Conservation (phyloP, 2,797 vertebrate genomes). For the Rhinatrema bivittatum region DNA sequence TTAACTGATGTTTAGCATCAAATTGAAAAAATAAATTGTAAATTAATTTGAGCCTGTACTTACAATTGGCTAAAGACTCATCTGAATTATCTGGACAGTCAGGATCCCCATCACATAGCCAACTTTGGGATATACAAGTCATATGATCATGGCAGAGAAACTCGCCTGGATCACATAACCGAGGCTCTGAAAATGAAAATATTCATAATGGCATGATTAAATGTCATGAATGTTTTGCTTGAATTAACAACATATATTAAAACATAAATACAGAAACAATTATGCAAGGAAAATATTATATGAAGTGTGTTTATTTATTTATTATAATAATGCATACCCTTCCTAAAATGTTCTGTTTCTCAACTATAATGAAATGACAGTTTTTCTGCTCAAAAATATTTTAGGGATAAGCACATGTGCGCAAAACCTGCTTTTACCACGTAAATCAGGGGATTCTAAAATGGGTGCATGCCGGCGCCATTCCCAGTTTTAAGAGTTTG, state of each 20-base stretch:
- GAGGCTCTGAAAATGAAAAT: constrained; percentile 65
- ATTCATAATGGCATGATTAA: constrained; percentile 1
- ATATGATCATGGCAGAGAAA: constrained; percentile 77
- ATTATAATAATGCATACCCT: constrained; percentile 13
- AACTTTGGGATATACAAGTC: constrained; percentile 79
- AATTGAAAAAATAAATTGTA: constrained; percentile 2
- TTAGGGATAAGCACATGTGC: too few species aligned
- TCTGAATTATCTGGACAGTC: constrained; percentile 87
- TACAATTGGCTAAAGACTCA: constrained; percentile 71
- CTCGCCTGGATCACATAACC: constrained; percentile 79
- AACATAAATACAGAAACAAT: not conserved
- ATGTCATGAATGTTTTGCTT: too few species aligned
- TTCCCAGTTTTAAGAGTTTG: too few species aligned
- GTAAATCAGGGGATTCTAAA: too few species aligned
- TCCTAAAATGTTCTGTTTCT: too few species aligned
- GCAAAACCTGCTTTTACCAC: too few species aligned
- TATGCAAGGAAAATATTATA: constrained; percentile 4
- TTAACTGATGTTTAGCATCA: too few species aligned
- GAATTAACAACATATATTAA: constrained; percentile 4
- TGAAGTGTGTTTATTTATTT: constrained; percentile 13
- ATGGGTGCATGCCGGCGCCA: too few species aligned
- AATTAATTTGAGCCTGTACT: constrained; percentile 48
- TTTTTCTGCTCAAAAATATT: too few species aligned
- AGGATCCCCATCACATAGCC: constrained; percentile 87
- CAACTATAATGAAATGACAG: too few species aligned